Percentiles rank a stretch among this genome's conserved stretches.
phyloP scores from a whole-genome alignment of 2,797 vertebrate species.

The Sebastiscus albofasciatus region DNA sequence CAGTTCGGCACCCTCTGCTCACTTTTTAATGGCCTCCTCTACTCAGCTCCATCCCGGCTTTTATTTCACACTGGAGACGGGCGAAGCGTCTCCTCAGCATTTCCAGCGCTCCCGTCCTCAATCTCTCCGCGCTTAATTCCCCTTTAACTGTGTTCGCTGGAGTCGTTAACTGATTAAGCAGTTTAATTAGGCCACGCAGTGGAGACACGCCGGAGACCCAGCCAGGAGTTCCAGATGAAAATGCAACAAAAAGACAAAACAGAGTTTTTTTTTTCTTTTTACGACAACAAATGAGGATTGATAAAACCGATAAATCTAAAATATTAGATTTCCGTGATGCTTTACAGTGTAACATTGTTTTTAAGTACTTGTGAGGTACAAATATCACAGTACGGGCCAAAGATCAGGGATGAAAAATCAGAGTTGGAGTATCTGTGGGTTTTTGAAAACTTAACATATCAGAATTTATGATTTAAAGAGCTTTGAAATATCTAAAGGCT shows the following conservation, averaged over 20 bases:
- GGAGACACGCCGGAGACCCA: constrained; percentile 64
- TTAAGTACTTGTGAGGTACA: neutral
- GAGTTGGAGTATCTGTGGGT: neutral
- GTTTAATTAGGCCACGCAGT: constrained; percentile 84
- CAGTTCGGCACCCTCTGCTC: constrained; percentile 69
- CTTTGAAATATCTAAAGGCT: neutral
- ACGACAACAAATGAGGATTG: constrained; percentile 8
- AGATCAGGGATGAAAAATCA: neutral
- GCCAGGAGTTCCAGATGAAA: constrained; percentile 50
- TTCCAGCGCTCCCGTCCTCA: constrained; percentile 75
- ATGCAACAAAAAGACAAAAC: constrained; percentile 46
- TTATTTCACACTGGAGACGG: constrained; percentile 85
- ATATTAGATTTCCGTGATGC: neutral
- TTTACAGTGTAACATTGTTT: neutral
- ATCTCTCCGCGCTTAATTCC: constrained; percentile 85
- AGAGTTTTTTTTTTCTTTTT: neutral
- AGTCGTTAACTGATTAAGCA: constrained; percentile 87
- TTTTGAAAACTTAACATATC: neutral
- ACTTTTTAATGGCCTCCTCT: constrained; percentile 78
- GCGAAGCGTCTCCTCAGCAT: constrained; percentile 82
- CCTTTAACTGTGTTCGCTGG: constrained; percentile 82
- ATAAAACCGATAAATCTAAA: neutral
- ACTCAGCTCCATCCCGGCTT: constrained; percentile 62
- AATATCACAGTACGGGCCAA: neutral
- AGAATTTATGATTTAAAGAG: neutral